Evolutionary conservation across 92 coral and sea anemone genomes (phyloP).

Genomic region (Pocillopora grandis): DNA sequence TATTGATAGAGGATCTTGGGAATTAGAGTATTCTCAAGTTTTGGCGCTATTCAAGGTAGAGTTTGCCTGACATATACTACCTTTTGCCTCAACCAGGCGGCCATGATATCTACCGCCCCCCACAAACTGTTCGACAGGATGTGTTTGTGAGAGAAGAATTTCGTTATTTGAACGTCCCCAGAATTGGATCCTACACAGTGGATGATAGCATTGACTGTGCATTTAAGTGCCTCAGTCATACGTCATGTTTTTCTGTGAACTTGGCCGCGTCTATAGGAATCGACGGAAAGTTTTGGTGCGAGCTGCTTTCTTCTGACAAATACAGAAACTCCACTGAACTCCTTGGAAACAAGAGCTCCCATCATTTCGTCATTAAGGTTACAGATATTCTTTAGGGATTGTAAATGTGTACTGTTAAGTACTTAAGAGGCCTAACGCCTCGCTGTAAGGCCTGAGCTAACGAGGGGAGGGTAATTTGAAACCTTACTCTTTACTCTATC

Average conservation of each 20-base stretch:
- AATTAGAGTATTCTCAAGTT: too few species aligned
- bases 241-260: not conserved
- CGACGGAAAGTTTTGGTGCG: conserved; percentile 10
- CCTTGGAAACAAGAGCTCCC: not conserved
- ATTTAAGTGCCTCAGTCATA: not conserved
- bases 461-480: not conserved
- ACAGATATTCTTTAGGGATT: not conserved
- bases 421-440: too few species aligned
- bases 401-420: too few species aligned
- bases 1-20: too few species aligned
- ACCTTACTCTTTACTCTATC: too few species aligned
- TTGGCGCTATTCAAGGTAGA: too few species aligned
- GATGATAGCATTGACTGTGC: not conserved
- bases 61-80: too few species aligned
- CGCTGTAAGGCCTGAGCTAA: too few species aligned
- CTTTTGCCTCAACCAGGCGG: too few species aligned
- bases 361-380: not conserved
- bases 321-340: conserved; percentile 1
- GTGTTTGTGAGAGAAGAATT: not conserved
- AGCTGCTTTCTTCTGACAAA: conserved; percentile 1
- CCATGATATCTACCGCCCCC: not conserved
- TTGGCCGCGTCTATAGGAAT: not conserved
- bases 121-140: not conserved
- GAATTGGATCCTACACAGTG: not conserved
- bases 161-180: not conserved